Evolutionary conservation across 2,888 invertebrate species (phyloP), one percentile per base, ranked within the genome.

Genomic region (Thereva unica): DNA sequence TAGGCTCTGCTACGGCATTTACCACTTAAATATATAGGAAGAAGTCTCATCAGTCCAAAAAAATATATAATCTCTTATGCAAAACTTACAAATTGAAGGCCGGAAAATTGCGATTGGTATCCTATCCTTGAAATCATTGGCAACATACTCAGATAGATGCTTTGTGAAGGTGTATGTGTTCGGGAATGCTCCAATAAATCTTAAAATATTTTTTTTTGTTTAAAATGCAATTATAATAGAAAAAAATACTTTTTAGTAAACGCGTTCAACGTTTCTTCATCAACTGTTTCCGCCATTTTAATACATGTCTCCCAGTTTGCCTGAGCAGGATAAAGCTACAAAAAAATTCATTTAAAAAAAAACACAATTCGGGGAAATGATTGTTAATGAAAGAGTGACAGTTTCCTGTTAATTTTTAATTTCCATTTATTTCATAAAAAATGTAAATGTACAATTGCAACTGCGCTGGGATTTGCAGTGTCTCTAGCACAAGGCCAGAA

Each of bases 101-200:
- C 95, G 83, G 68, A 91, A 85, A 71, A 95, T 88, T 45, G 89
- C 85, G 0, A 86, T 78, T 0, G 93, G 92, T 10, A 95, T 76
- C 23, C 81, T 75, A 1, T 84, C 84, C 7, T 74, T 76, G 49
- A 87, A 86, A 66, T 91, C 89, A 10, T 84, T 82, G 0, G 93
- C 84, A 1, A 90, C 84, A 66, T 88, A 86, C 73, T 95, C 95
- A 0, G 91, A 91, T 68, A 95, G 75, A 66, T 90, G 88, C 77
- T 95, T 95, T 0, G 92, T 89, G 76, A 90, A 92, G 0, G 91
- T 91, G 76, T 95, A 95, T 0, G 94, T 93, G 75, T 95, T 95
- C 0, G 93, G 93, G 40, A 90, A 83, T 3, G 81, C 80, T 2
- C 83, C 85, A 4, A 88, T 75, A 67, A 81, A 82, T 70, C 86